Conservation (phyloP, 2,888 invertebrate species). For the Tenthredo amoena region DNA sequence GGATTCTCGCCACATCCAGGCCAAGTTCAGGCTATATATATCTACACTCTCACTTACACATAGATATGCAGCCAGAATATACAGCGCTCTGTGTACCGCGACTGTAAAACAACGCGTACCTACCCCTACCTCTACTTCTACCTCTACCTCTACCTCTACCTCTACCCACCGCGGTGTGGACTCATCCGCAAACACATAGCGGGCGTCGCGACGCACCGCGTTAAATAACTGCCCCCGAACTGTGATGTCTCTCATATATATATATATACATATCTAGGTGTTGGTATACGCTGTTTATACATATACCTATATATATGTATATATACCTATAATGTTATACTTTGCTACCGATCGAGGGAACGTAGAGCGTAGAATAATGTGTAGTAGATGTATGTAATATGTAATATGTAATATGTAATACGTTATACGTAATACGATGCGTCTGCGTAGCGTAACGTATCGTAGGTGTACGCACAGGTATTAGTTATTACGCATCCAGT, state of each 20-base stretch:
- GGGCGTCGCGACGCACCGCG: neutral
- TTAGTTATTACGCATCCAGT: constrained; percentile 34
- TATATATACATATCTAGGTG: neutral
- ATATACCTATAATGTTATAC: neutral
- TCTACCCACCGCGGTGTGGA: constrained; percentile 47
- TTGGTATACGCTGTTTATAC: neutral
- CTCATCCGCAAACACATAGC: constrained; percentile 27
- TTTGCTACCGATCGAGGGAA: neutral
- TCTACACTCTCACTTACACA: constrained; percentile 45
- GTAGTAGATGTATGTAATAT: neutral
- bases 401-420: neutral
- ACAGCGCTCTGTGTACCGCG: constrained; percentile 29
- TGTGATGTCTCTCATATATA: neutral
- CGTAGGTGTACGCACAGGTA: neutral
- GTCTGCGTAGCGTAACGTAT: neutral
- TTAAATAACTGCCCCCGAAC: constrained; percentile 21
- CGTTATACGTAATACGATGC: neutral
- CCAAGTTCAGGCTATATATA: constrained; percentile 76
- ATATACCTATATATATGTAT: neutral
- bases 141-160: neutral
- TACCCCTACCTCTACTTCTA: neutral
- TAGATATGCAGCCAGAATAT: neutral
- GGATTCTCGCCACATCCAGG: constrained; percentile 73
- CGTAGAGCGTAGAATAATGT: neutral
- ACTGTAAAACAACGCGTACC: constrained; percentile 51